Base-by-base conservation (phyloP, 1,140 invertebrate genomes). In the Drosophila leontia region DNA sequence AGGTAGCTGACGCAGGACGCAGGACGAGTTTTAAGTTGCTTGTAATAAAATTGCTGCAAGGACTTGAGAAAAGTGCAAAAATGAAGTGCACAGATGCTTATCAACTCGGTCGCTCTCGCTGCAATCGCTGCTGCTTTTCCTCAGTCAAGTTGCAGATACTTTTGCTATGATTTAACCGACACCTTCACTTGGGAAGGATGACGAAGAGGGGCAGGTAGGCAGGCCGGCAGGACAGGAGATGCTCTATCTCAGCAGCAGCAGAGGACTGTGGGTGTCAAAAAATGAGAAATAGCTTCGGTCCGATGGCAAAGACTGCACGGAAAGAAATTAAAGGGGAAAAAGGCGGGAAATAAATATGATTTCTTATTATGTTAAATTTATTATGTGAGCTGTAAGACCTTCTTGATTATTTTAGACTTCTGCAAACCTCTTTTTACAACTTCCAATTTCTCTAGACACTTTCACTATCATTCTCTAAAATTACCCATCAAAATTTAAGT, bases 71-170 rank as follows among this genome's bases (percentile, higher is more conserved):
- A 87, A 83, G 83, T 84, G 85, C 84, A 84, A 80, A 87, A 88
- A 88, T 88, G 84, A 88, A 88, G 84, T 90, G 85, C 85, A 78
- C 75, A 90, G 84, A 90, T 88, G 84, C 84, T 88, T 88, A 88
- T 90, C 84, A 75, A 56, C 62, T 81, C 63, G 34, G 59, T 71
- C n/a, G 15, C n/a, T 29, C 44, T 42, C 23, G 45, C 53, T 62
- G 68, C 65, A 71, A 53, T 74, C 69, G 47, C 48, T 74, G 39
- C 48, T 74, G 47, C 55, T 39, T 55, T 32, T 34, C 23, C 34
- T 39, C 50, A 59, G 44, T 51, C 57, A 62, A 71, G 75, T 41
- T 60, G 41, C 56, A 72, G 76, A 79, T 79, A 78, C 76, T 79
- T 76, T 79, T 78, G 55, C 75, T 78, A 79, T 78, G 76, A 78